These are phyloP conservation scores for Sebastes hopkinsi DNA, from an alignment of 2,797 vertebrate species.

Conservation along the genomic window DNA sequence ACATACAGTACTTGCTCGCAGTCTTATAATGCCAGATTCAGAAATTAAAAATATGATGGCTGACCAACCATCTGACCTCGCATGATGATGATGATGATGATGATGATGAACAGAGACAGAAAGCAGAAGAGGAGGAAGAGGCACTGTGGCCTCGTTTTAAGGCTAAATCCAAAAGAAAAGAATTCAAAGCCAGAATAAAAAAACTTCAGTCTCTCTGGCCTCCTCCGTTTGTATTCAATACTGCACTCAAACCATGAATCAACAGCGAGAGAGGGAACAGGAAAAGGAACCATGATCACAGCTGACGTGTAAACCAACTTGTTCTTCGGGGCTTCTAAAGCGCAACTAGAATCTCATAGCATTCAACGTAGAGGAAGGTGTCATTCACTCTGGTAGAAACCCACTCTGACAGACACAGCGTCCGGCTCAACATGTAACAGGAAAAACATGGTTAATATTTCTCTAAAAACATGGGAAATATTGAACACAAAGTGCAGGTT, in stretches of 20 bases:
- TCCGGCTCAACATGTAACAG: constrained; percentile 20
- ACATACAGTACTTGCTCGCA: constrained; percentile 50
- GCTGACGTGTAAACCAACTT: constrained; percentile 30
- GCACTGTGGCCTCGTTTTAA: constrained; percentile 17
- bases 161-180: constrained; percentile 18
- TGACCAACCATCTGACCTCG: not conserved
- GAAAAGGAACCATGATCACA: not conserved
- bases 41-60: constrained; percentile 1
- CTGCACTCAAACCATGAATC: constrained; percentile 60
- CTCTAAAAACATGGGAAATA: constrained; percentile 22
- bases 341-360: constrained; percentile 45
- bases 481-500: constrained; percentile 27
- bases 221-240: constrained; percentile 47
- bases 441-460: constrained; percentile 20
- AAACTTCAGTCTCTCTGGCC: not conserved
- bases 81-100: not conserved
- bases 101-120: constrained; percentile 9
- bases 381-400: constrained; percentile 26
- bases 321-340: constrained; percentile 6
- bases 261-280: not conserved
- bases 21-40: constrained; percentile 56
- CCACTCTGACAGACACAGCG: constrained; percentile 26
- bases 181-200: not conserved
- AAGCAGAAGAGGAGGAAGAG: constrained; percentile 5
- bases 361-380: constrained; percentile 28